Evolutionary conservation across 2,888 invertebrate species (phyloP).

Genomic region (Luperina nickerlii): DNA sequence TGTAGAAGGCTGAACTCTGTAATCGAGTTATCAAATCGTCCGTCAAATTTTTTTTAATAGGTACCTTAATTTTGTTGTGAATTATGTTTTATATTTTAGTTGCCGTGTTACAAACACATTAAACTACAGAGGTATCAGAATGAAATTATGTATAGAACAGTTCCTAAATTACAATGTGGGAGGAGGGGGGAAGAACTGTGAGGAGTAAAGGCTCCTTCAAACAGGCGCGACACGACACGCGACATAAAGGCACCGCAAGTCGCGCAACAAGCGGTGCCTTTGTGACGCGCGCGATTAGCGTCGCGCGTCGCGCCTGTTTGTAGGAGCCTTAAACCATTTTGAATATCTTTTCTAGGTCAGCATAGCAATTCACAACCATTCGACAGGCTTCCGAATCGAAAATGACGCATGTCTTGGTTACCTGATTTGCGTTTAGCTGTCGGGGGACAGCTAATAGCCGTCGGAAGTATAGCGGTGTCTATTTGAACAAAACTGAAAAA

Average conservation of each 20-base stretch:
- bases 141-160: background rate
- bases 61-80: background rate
- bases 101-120: background rate
- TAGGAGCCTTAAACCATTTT: too few relatives aligned
- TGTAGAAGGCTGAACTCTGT: slow-evolving; percentile 56
- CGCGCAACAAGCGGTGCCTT: too few relatives aligned
- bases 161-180: background rate
- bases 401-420: background rate
- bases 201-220: too few relatives aligned
- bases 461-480: background rate
- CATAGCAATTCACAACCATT: too few relatives aligned
- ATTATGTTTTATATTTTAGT: too few relatives aligned
- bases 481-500: too few relatives aligned
- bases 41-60: slow-evolving; percentile 40
- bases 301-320: too few relatives aligned
- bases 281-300: too few relatives aligned
- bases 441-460: background rate
- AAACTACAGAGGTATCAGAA: background rate
- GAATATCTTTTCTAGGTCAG: too few relatives aligned
- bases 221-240: too few relatives aligned
- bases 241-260: too few relatives aligned
- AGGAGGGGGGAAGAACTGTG: too few relatives aligned
- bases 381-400: background rate
- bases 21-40: slow-evolving; percentile 66
- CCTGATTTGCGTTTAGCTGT: background rate